These are phyloP conservation scores for Avahi laniger DNA, from an alignment of 2,797 vertebrate species.

Conservation along the genomic window DNA sequence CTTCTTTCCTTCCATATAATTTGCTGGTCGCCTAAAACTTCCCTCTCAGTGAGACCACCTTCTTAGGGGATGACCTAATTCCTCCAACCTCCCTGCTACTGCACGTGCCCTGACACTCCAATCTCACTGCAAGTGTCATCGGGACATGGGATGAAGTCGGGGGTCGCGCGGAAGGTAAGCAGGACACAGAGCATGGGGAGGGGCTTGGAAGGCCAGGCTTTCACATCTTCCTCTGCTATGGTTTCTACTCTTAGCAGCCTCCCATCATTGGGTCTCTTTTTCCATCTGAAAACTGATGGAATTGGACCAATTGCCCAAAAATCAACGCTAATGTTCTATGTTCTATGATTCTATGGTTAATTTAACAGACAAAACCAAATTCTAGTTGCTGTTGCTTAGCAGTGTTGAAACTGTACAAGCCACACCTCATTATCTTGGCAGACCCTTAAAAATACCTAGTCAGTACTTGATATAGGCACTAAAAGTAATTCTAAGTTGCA, in stretches of 20 bases:
- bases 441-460: neutral
- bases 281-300: neutral
- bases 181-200: neutral
- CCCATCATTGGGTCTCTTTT: neutral
- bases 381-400: neutral
- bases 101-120: neutral
- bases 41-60: neutral
- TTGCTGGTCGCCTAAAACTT: slow-evolving; percentile 17
- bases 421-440: neutral
- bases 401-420: neutral
- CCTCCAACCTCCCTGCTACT: neutral
- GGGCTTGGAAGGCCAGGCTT: neutral
- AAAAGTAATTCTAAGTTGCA: neutral
- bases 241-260: neutral
- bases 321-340: neutral
- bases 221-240: neutral
- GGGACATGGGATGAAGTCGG: neutral
- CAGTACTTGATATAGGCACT: neutral
- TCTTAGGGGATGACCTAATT: neutral
- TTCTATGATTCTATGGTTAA: neutral
- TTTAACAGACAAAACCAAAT: neutral
- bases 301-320: neutral
- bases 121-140: neutral
- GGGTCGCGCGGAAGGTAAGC: neutral
- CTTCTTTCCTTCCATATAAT: neutral